Base-by-base conservation (phyloP, 2,113 vertebrate genomes). In the Aix galericulata region DNA sequence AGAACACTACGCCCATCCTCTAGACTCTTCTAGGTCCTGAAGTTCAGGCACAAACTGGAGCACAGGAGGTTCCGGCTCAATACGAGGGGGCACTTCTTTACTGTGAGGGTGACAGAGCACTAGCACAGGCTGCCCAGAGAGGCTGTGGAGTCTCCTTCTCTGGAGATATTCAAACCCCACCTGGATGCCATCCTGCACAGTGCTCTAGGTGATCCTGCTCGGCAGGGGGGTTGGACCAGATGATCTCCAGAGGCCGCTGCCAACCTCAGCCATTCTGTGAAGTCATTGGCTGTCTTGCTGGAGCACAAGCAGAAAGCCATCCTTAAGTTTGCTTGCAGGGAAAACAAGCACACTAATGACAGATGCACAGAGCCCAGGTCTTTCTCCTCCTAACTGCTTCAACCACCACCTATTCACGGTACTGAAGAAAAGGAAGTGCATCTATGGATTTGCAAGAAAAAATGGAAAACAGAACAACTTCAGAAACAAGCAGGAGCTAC, bases 271-370 rank as follows among this genome's bases (percentile, higher is more conserved):
- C 46, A 11, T 48, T 48, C 18, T 48, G 20, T 21, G 20, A 56
- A 64, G 18, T 29, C 6, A 1, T 2, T 11, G 10, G 8, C 6
- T 1, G 1, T 7, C 16, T 4, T 74, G 18, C 26, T 55, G 46
- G 16, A 62, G 6, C 1, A 3, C 17, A 7, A 16, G 60, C 25
- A 16, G 7, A 5, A 12, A 77, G 32, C 13, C 25, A 38, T 40
- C 12, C 27, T 56, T 26, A 17, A 18, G 4, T 17, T 40, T 64
- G 25, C 34, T 34, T 38, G 8, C 36, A 50, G n/a, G 40, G 23
- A 25, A 74, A 53, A 82, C 18, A 46, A 78, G 5, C 6, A 22
- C 18, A 21, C 11, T 27, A 53, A n/a, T 0, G 48, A 44, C 53
- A 53, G 16, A 44, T 17, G 8, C 17, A 34, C 4, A 32, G 20